Percentiles rank a stretch among this genome's conserved stretches.
Conservation (phyloP, 1,140 invertebrate species). For the Magallana gigas region DNA sequence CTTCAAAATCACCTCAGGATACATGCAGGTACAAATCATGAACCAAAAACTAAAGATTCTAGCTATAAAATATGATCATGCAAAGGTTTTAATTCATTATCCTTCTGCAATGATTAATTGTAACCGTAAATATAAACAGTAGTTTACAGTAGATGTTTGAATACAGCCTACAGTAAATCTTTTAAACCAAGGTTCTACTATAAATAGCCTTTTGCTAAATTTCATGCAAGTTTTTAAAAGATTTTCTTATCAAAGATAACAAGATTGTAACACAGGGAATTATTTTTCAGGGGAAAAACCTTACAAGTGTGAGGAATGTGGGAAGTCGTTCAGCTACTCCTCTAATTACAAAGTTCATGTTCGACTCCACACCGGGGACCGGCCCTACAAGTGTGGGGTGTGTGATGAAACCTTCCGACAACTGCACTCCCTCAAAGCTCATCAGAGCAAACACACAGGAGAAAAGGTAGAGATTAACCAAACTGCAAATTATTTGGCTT, state of each 20-base stretch:
- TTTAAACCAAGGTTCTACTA: too few relatives aligned
- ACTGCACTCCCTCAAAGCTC: constrained; percentile 36
- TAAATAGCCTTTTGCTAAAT: too few relatives aligned
- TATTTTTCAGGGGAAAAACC: constrained; percentile 62
- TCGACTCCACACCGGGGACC: constrained; percentile 89
- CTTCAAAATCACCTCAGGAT: constrained; percentile 41
- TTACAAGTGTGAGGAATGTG: constrained; percentile 94
- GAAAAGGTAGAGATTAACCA: constrained; percentile 78
- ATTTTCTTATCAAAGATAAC: too few relatives aligned
- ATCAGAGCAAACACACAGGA: constrained; percentile 90
- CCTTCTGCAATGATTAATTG: neutral
- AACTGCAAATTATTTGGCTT: too few relatives aligned
- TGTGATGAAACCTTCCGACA: constrained; percentile 82
- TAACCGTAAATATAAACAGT: too few relatives aligned
- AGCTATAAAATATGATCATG: too few relatives aligned
- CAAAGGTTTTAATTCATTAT: neutral
- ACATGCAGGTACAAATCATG: constrained; percentile 34
- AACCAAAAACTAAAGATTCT: too few relatives aligned
- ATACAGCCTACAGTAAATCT: too few relatives aligned
- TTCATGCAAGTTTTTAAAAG: too few relatives aligned
- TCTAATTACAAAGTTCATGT: constrained; percentile 90
- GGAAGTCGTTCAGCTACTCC: constrained; percentile 92
- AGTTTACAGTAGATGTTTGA: too few relatives aligned
- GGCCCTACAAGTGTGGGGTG: constrained; percentile 86
- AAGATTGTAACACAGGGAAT: neutral